These are phyloP conservation scores for Trachops cirrhosus DNA, from an alignment of 2,797 vertebrate species.

Conservation along the genomic window DNA sequence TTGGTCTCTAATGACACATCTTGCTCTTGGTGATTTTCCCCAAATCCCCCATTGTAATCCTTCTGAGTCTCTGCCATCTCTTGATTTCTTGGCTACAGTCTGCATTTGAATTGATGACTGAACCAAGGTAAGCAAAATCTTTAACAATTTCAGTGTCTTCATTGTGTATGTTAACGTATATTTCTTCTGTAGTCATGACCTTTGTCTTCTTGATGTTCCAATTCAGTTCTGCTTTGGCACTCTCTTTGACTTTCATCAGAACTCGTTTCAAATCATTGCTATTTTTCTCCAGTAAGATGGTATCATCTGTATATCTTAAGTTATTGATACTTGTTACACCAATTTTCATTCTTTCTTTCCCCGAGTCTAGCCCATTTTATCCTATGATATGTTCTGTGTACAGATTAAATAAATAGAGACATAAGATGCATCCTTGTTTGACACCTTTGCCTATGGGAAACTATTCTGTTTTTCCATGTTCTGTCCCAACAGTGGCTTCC, in stretches of 20 bases:
- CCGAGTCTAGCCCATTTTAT: neutral
- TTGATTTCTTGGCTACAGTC: neutral
- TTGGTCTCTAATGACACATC: neutral
- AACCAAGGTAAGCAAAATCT: neutral
- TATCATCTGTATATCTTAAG: neutral
- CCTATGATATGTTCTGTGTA: neutral
- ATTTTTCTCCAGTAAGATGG: neutral
- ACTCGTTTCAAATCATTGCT: neutral
- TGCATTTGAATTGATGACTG: neutral
- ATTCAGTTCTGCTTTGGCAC: neutral
- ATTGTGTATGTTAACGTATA: neutral
- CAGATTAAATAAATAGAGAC: neutral
- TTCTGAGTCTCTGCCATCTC: neutral
- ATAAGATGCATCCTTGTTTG: neutral
- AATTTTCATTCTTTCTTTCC: neutral
- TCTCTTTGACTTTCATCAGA: neutral
- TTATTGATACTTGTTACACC: neutral
- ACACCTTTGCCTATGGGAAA: neutral
- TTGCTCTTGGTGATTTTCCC: neutral
- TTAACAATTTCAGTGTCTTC: neutral
- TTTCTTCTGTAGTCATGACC: neutral
- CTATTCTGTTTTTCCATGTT: neutral
- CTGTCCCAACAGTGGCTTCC: neutral
- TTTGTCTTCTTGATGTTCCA: neutral
- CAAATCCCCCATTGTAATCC: neutral